Base-by-base conservation (phyloP, 2,888 invertebrate genomes). In the Notodonta dromedarius region DNA sequence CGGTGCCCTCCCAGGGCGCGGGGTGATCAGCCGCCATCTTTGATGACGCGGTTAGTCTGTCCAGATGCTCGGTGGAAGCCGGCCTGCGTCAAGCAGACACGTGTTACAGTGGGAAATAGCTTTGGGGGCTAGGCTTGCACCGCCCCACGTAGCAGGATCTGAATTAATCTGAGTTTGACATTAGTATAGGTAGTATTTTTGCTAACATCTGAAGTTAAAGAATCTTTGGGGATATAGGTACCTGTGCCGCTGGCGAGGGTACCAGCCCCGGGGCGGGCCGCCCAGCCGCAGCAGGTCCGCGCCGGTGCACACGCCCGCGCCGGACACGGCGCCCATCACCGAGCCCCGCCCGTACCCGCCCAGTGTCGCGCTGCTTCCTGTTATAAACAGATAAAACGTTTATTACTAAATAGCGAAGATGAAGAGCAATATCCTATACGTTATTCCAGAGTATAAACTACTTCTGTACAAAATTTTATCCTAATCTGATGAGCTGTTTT, bases 251-350 rank as follows among this genome's bases (percentile, higher is more conserved):
- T 95, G 97, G 80, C 95, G 95, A 7, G 97, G 97, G 84, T 97
- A 97, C 97, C 97, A 97, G 71, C 97, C 97, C 58, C 97, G 94
- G 14, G 96, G 97, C 0, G 97, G 97, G 0, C 97, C 97, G 1
- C 97, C 97, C 71, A 97, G 89, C 78, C 97, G 94, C 63, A 97
- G 92, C 80, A 97, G 93, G 87, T 97, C 97, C n/a, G 97, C 97
- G 9, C 97, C 97, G 50, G 92, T 94, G 90, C 85, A 94, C 75
- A 95, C 91, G 80, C 93, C 94, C 81, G 86, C 91, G 80, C 93
- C 94, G 81, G 86, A 69, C 2, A 82, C 77, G 1, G 87, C 78
- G 14, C 93, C 93, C 90, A 93, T 89, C 50, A 93, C 79, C 0
- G 93, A 93, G 0, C 92, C 93, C 16, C 95, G 94, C 3, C 94